These are phyloP conservation scores for Pseudococcus viburni DNA, from an alignment of 2,888 invertebrate species.

Conservation along the genomic window DNA sequence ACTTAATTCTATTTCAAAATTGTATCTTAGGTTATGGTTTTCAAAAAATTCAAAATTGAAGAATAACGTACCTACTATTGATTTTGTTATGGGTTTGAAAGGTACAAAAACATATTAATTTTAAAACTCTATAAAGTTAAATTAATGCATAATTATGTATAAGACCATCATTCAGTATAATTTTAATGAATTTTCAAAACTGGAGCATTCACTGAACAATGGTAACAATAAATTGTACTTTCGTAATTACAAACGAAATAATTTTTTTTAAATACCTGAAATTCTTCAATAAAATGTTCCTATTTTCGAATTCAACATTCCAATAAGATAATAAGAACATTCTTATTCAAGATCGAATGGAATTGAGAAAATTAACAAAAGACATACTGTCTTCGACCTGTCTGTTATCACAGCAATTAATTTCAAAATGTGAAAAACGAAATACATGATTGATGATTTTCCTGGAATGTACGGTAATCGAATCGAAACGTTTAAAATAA, in stretches of 20 bases:
- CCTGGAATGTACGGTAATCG: neutral
- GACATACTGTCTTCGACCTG: neutral
- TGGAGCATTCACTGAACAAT: neutral
- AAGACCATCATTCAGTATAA: neutral
- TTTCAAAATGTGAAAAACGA: constrained; percentile 7
- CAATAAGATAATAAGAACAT: neutral
- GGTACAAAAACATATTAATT: neutral
- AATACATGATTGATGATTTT: neutral
- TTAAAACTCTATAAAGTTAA: neutral
- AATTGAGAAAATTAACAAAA: neutral
- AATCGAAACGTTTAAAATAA: neutral
- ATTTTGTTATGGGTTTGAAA: neutral
- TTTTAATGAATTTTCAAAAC: neutral
- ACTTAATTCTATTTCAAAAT: neutral
- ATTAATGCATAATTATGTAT: neutral
- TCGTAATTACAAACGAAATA: neutral
- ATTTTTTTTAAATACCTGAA: neutral
- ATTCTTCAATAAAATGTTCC: neutral
- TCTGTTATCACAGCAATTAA: neutral
- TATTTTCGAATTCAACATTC: no score
- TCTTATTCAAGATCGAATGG: neutral
- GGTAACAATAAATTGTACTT: neutral
- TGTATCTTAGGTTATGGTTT: neutral
- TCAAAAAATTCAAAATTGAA: neutral
- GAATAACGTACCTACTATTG: neutral